A percentile compares a stretch with the other conserved stretches of the same genome.
phyloP scores from a whole-genome alignment of 2,888 invertebrate species.

The Nephrotoma guestfalica region DNA sequence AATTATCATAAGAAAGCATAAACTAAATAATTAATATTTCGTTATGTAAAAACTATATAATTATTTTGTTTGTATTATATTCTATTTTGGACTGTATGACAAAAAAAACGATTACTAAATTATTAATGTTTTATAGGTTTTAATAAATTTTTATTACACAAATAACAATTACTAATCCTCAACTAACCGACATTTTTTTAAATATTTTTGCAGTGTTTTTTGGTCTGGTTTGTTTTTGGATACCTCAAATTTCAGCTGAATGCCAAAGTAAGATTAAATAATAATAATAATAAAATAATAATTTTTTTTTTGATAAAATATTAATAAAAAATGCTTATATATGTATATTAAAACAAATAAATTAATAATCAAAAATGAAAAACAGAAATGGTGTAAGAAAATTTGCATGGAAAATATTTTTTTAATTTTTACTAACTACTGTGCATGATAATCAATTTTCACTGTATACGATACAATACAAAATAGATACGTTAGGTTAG shows the following conservation, averaged over 20 bases:
- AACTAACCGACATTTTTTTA: not conserved
- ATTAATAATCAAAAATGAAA: not conserved
- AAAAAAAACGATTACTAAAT: not conserved
- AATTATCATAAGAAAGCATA: no score
- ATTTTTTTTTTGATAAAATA: not conserved
- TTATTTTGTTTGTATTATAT: not conserved
- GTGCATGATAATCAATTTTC: not conserved
- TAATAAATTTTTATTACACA: not conserved
- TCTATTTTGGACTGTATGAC: not conserved
- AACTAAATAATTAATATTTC: no score
- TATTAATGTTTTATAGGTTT: not conserved
- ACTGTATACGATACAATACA: not conserved
- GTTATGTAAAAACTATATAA: not conserved
- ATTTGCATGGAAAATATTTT: not conserved
- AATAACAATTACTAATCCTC: not conserved
- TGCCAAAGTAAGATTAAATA: slow-evolving; percentile 41
- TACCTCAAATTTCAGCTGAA: slow-evolving; percentile 38
- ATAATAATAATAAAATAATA: not conserved
- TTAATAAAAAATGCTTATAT: not conserved
- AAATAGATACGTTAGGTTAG: not conserved
- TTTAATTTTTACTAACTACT: not conserved
- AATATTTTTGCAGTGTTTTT: slow-evolving; percentile 1
- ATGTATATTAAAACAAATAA: not conserved
- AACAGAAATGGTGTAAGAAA: not conserved
- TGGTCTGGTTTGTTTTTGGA: slow-evolving; percentile 31